Base-by-base conservation (phyloP, 2,797 vertebrate genomes). In the Labeo calbasu region DNA sequence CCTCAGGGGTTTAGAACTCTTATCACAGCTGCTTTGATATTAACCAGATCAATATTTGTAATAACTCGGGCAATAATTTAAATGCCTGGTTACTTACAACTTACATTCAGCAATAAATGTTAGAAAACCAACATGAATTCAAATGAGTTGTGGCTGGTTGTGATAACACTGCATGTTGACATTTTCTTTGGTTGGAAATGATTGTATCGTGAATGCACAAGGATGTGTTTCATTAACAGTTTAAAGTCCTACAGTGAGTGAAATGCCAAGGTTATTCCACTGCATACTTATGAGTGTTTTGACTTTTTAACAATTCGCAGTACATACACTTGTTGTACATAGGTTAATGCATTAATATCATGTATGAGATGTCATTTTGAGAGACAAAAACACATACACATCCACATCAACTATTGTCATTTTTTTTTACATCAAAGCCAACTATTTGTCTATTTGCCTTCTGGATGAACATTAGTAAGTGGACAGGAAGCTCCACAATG, bases 81-180 rank as follows among this genome's bases (percentile, higher is more conserved):
- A 87, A 77, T 48, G 55, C 84, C 87, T 77, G 81, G 82, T 83
- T 86, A 88, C 85, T 88, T 90, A 83, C 87, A 81, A 84, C 76
- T 75, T 65, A 84, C 50, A 84, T 85, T 55, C 78, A 82, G 68
- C 53, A 88, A 91, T 92, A 81, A 84, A 92, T 90, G 79, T 72
- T 57, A 86, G 81, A 84, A 51, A 85, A 87, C 51, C 76, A 71
- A 68, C 84, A 82, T 84, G 84, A 79, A 86, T 87, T 80, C 68
- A 84, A 85, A 88, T 85, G 50, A 88, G 82, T 61, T 87, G 46
- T 21, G 77, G 40, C 51, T 77, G 71, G 23, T 17, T 77, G 51
- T 82, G 78, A 89, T 89, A 84, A 78, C 88, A 84, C 10, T 61
- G 69, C 79, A 40, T 81, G 81, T 66, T 82, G 81, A 85, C 80